Percentiles rank a stretch among this genome's conserved stretches.
phyloP scores from a whole-genome alignment of 2,113 vertebrate genomes.

The Hirundichthys speculiger region DNA sequence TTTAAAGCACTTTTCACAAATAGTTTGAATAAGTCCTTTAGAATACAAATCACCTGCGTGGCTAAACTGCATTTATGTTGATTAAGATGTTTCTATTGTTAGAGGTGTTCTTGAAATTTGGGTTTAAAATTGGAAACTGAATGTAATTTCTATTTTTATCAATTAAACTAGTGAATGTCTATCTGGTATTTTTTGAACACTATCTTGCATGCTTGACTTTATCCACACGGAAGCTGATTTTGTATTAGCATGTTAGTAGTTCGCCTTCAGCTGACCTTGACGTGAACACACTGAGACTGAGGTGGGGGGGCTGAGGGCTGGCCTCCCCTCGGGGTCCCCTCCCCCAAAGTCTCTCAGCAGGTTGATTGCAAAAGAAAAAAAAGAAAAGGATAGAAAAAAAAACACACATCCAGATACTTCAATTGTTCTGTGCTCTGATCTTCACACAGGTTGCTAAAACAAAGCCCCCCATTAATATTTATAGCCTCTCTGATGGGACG shows the following conservation, averaged over 20 bases:
- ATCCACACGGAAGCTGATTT: slow-evolving; percentile 29
- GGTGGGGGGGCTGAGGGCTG: slow-evolving; percentile 58
- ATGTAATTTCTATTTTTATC: no score
- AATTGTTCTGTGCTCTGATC: slow-evolving; percentile 75
- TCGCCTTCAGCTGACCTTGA: slow-evolving; percentile 79
- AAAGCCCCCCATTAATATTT: slow-evolving; percentile 81
- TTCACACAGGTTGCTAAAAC: slow-evolving; percentile 82
- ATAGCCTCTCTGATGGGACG: slow-evolving; percentile 73
- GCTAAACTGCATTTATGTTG: no score
- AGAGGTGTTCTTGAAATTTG: no score
- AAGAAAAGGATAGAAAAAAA: slow-evolving; percentile 9
- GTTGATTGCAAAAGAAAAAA: slow-evolving; percentile 34
- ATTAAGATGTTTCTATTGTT: no score
- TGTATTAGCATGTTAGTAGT: slow-evolving; percentile 42
- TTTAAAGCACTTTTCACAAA: no score
- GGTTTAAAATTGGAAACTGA: no score
- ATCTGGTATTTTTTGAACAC: not conserved
- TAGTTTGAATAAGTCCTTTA: no score
- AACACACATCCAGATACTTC: slow-evolving; percentile 70
- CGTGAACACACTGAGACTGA: slow-evolving; percentile 60
- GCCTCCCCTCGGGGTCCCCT: slow-evolving; percentile 47
- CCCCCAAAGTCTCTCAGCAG: slow-evolving; percentile 65
- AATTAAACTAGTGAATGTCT: no score
- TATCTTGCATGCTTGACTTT: slow-evolving; percentile 5
- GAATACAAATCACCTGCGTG: no score